phyloP scores from a whole-genome alignment of 1,140 invertebrate genomes.

The Euborellia annulipes region DNA sequence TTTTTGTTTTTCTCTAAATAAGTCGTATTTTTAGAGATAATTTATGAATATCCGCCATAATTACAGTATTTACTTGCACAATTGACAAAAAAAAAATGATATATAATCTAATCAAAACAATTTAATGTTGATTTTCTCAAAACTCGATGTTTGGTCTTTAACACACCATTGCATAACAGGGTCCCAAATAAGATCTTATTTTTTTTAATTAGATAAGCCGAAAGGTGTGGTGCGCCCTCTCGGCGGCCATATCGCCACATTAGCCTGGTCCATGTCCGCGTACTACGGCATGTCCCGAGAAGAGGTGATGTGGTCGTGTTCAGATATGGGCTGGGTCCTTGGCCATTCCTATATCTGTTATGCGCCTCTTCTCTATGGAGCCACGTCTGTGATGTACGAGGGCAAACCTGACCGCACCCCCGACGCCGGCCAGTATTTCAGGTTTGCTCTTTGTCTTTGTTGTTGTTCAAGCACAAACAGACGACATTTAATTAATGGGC shows the following conservation, averaged over 20 bases:
- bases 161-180: no score
- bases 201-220: conserved; percentile 45
- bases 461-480: no score
- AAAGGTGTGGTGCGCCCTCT: conserved; percentile 72
- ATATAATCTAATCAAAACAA: no score
- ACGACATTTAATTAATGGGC: neutral
- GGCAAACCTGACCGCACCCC: conserved; percentile 89
- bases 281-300: conserved; percentile 67
- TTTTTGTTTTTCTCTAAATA: no score
- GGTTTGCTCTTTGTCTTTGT: no score
- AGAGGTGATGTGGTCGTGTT: conserved; percentile 84
- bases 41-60: no score
- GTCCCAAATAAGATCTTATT: no score
- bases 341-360: conserved; percentile 91
- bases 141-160: no score
- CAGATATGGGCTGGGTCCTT: conserved; percentile 85
- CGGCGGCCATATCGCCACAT: conserved; percentile 66
- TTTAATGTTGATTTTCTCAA: no score
- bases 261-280: conserved; percentile 69
- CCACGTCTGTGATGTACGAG: conserved; percentile 82
- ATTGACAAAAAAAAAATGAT: no score
- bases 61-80: no score
- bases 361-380: conserved; percentile 63
- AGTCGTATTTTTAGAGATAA: no score
- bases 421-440: conserved; percentile 76